Evolutionary conservation across 2,888 invertebrate species (phyloP), one percentile per base, ranked within the genome.

Genomic region (Malachius bipustulatus): DNA sequence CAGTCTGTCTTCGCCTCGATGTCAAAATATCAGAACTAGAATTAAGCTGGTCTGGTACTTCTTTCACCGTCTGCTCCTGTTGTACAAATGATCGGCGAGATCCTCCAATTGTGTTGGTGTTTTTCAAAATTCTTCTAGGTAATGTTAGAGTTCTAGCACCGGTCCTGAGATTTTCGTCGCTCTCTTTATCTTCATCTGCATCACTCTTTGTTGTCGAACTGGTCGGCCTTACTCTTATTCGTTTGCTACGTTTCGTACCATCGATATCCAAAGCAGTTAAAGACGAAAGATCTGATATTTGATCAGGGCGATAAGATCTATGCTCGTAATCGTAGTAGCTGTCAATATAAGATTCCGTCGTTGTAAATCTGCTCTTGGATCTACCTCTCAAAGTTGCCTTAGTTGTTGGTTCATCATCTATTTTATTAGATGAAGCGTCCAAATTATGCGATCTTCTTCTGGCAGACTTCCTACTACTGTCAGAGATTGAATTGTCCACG

Each of bases 211-310:
- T 38, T 9, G 43, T 39, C 11, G 40, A 29, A 9, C 42, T 14
- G 9, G 32, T 9, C 4, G 16, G 16, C 12, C 41, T 31, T 10
- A 27, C 15, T 36, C 42, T 36, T 11, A 29, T 8, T 16, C 24
- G 16, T 26, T 15, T 36, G 15, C 4, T 36, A 35, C 40, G 24
- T 27, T 39, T 14, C 32, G 6, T n/a, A 19, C 6, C 36, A n/a
- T 48, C 40, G 37, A 57, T 52, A 45, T 74, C 73, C 13, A 66
- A 57, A 1, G 71, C 67, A 2, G 70, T 71, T 30, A 73, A 53
- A 2, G 71, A 71, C 30, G 70, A 60, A 10, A 70, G 48, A 52
- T 73, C 73, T 39, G 69, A 66, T n/a, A 60, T 44, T 43, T 56
- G 55, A 1, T 52, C 47, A 4, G 63, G 64, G 40, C 63, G 50